These are phyloP conservation scores for Hemaris fuciformis DNA, from an alignment of 2,888 invertebrate species.

Conservation along the genomic window DNA sequence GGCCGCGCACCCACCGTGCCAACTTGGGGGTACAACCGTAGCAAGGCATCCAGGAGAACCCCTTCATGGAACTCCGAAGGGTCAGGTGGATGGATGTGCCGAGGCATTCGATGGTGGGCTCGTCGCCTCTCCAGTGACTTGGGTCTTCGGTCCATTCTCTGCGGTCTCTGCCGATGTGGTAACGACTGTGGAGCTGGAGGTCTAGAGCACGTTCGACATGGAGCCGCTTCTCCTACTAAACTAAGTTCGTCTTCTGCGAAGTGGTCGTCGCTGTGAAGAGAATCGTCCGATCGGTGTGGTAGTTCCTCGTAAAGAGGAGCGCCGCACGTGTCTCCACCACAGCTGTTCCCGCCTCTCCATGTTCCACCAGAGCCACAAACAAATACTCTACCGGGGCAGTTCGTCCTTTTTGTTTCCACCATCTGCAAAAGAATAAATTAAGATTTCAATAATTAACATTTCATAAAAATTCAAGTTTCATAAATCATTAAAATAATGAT, in stretches of 20 bases:
- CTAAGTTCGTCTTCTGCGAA: conserved; percentile 92
- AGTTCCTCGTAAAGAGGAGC: conserved; percentile 93
- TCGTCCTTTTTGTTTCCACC: conserved; percentile 86
- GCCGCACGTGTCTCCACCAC: conserved; percentile 68
- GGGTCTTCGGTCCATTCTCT: conserved; percentile 81
- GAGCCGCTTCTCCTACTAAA: conserved; percentile 73
- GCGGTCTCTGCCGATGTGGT: conserved; percentile 82
- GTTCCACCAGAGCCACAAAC: conserved; percentile 82
- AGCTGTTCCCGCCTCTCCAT: conserved; percentile 81
- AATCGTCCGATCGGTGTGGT: conserved; percentile 82
- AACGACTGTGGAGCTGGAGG: conserved; percentile 72
- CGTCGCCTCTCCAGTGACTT: conserved; percentile 77
- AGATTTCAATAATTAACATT: neutral
- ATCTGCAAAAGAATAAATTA: conserved; percentile 73
- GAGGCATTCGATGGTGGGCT: conserved; percentile 70
- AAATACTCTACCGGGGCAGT: conserved; percentile 82
- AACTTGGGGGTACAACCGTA: conserved; percentile 87
- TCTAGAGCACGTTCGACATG: conserved; percentile 75
- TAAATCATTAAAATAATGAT: too few species aligned
- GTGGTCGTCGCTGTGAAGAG: conserved; percentile 88
- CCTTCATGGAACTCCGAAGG: conserved; percentile 91
- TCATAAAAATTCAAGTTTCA: neutral
- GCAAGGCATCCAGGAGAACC: conserved; percentile 87
- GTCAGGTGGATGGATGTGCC: conserved; percentile 85
- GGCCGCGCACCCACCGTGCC: conserved; percentile 84